Evolutionary conservation across 1,140 invertebrate genomes (phyloP).

Genomic region (Ceratina japonica): DNA sequence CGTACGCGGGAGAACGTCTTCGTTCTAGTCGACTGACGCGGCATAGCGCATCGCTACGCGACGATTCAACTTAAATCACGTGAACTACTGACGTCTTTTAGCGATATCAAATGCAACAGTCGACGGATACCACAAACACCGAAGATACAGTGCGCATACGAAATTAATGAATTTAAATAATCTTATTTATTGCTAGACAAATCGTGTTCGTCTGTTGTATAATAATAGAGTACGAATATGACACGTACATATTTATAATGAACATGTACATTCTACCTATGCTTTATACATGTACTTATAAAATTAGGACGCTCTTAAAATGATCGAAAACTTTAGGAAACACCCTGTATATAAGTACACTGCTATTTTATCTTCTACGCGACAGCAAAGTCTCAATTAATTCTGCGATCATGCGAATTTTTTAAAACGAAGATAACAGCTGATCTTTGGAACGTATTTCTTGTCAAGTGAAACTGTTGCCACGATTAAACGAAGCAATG

Average conservation of each 20-base stretch:
- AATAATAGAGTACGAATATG: too few species aligned
- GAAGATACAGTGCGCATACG: background rate
- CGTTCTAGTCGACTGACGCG: constrained; percentile 13
- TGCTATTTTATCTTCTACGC: too few species aligned
- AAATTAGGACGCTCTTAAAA: too few species aligned
- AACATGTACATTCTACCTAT: too few species aligned
- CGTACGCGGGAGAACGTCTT: background rate
- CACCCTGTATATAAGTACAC: too few species aligned
- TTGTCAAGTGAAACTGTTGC: background rate
- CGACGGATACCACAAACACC: background rate
- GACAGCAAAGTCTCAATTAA: too few species aligned
- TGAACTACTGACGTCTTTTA: constrained; percentile 17
- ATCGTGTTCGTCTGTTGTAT: too few species aligned
- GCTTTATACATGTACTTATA: too few species aligned
- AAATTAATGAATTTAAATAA: background rate
- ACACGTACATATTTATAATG: too few species aligned
- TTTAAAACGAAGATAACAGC: background rate
- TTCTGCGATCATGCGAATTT: too few species aligned
- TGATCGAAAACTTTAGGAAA: too few species aligned
- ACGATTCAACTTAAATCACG: constrained; percentile 9
- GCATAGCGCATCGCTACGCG: background rate
- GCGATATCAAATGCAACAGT: background rate
- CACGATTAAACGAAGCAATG: constrained; percentile 26
- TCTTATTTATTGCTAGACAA: too few species aligned
- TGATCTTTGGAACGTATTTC: background rate